Evolutionary conservation across 2,888 invertebrate genomes (phyloP), one percentile per base, ranked within the genome.

Genomic region (Andrena marginata): DNA sequence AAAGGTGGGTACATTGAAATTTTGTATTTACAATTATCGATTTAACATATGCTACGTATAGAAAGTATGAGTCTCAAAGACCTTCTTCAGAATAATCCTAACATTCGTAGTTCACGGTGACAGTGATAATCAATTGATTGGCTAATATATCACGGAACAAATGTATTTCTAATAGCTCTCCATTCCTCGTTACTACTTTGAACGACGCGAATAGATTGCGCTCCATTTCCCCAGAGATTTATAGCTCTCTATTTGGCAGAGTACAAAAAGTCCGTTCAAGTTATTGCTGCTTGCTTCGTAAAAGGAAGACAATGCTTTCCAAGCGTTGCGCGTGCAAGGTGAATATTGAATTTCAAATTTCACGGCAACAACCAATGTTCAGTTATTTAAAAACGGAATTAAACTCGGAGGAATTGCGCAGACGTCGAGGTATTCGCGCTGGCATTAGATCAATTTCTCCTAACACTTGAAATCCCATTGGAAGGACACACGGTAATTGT

Each of bases 221-320:
- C 65, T n/a, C 72, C 42, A 20, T 48, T 85, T 85, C 31, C 48
- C 10, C 6, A 33, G 13, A 71, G 51, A 84, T 85, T 80, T 75
- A 84, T 29, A 60, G 42, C 33, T 20, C 59, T 68, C 31, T 23
- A 35, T 33, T 62, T 54, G 71, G 56, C 69, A 69, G 35, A 33
- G 49, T 13, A 48, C 35, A 64, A 71, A 75, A 84, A 74, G 51
- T 49, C 26, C 56, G 35, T 75, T 62, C 49, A 16, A 26, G 33
- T 71, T 63, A 59, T 79, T 71, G 51, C 31, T 23, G 31, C 33
- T 70, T 60, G 16, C 62, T 62, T 16, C 23, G n/a, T 29, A 48
- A 62, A 16, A n/a, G 23, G 48, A 23, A 51, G 1, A 33, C 68
- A 62, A 49, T 29, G 6, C 35, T 63, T 26, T 26, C 2, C 2